phyloP scores from a whole-genome alignment of 2,888 invertebrate species.

The Ormyrus labotus region DNA sequence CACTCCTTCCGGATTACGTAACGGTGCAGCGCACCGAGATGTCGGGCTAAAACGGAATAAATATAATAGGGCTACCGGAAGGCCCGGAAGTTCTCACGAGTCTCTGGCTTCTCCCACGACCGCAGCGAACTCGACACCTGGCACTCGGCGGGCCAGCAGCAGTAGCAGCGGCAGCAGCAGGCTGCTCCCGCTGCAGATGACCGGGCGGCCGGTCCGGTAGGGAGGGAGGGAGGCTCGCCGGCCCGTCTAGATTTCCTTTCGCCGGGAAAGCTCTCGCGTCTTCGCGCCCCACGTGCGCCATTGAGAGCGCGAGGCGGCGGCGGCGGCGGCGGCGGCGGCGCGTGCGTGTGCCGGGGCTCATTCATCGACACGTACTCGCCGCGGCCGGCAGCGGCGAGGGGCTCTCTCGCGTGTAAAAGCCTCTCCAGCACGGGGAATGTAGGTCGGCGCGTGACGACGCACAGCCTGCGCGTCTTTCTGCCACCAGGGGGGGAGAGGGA shows the following conservation, averaged over 20 bases:
- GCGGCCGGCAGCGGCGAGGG: neutral
- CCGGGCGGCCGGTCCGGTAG: neutral
- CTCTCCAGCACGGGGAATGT: conserved; percentile 60
- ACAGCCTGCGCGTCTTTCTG: neutral
- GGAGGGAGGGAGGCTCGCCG: neutral
- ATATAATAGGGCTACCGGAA: conserved; percentile 74
- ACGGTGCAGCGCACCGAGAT: conserved; percentile 42
- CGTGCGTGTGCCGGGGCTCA: conserved; percentile 12
- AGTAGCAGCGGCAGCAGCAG: conserved; percentile 17
- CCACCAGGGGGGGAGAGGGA: neutral
- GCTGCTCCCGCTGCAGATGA: conserved; percentile 18
- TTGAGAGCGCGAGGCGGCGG: neutral
- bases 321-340: neutral
- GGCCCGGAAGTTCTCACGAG: conserved; percentile 76
- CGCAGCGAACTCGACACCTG: conserved; percentile 75
- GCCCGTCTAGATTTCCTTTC: conserved; percentile 44
- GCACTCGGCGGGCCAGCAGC: conserved; percentile 65
- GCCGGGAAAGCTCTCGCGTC: neutral
- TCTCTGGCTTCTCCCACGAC: conserved; percentile 74
- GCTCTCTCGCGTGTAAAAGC: conserved; percentile 60
- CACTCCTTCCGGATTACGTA: conserved; percentile 58
- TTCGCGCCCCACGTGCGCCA: conserved; percentile 41
- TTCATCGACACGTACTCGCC: conserved; percentile 31
- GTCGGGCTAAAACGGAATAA: conserved; percentile 68
- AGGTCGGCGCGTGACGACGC: conserved; percentile 60